Evolutionary conservation across 2,888 invertebrate genomes (phyloP), one percentile per base, ranked within the genome.

Genomic region (Nomada ruficornis): DNA sequence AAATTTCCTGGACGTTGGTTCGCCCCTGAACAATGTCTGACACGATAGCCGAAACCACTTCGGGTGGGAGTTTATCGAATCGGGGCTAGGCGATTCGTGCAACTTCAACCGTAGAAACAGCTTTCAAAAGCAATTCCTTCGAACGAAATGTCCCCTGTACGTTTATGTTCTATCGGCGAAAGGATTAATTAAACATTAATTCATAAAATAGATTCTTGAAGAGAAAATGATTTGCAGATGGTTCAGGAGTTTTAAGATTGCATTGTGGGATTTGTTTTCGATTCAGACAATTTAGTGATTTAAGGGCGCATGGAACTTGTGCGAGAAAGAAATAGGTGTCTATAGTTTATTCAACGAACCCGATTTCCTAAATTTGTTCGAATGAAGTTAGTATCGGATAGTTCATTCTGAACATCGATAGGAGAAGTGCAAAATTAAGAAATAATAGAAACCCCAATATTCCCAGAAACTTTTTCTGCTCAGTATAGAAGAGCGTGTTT

Each of bases 1-100:
- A 77, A 72, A 85, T 80, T 60, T 60, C 26, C 62, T 73, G 77
- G 74, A 74, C 57, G 76, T 72, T 47, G 70, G 50, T 63, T 67
- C 64, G 57, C 44, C 26, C 13, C 60, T 60, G 60, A 15, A 57
- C 50, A 26, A 63, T 23, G 23, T 23, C 18, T 26, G 52, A 54
- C 70, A 26, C 11, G 15, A 5, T 36, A 29, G 15, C 36, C 67
- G 36, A 23, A 55, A 55, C 55, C 18, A 20, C 15, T 15, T n/a
- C 26, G 29, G n/a, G 26, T 52, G 50, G 29, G 50, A 13, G n/a
- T 52, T 29, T 52, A 52, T 62, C 54, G 67, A 80, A 64, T 68
- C 59, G 52, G 20, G 36, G n/a, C 64, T 18, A 2, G 29, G 65
- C 26, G 65, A 20, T 52, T 64, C 64, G 64, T 23, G 47, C 23